Evolutionary conservation across 2,888 invertebrate genomes (phyloP).

Genomic region (Netelia inedita): DNA sequence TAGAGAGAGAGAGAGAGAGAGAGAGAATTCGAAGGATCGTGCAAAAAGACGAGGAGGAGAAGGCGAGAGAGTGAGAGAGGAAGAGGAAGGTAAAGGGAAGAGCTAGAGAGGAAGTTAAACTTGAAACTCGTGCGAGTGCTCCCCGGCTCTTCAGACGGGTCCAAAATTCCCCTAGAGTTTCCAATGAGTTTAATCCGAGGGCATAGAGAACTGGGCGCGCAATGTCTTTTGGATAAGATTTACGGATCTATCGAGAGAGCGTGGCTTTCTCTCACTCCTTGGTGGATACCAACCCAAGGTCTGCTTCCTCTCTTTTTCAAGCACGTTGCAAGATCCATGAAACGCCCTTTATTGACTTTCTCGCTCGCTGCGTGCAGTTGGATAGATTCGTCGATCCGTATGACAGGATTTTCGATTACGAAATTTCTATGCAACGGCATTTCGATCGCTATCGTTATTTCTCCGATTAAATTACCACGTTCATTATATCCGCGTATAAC

Average conservation of each 20-base stretch:
- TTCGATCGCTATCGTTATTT: neutral
- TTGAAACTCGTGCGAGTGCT: conserved; percentile 55
- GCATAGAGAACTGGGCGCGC: neutral
- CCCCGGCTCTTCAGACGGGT: conserved; percentile 34
- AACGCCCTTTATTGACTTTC: neutral
- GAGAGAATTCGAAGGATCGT: neutral
- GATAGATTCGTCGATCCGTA: neutral
- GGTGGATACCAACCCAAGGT: neutral
- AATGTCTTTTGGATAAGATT: conserved; percentile 27
- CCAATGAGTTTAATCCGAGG: conserved; percentile 46
- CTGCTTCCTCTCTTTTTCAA: neutral
- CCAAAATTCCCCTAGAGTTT: conserved; percentile 58
- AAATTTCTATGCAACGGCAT: neutral
- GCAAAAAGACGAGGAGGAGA: neutral
- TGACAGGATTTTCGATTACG: conserved; percentile 13
- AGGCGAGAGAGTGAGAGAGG: neutral
- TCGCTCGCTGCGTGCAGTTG: neutral
- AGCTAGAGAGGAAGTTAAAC: conserved; percentile 37
- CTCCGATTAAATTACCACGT: neutral
- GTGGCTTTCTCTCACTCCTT: neutral
- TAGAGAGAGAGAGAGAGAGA: conserved; percentile 23
- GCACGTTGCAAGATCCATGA: neutral
- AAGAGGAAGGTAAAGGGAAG: conserved; percentile 5
- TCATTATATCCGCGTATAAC: neutral
- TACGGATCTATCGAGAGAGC: neutral